Base-by-base conservation (phyloP, 2,888 invertebrate genomes). In the Phyto melanocephala region DNA sequence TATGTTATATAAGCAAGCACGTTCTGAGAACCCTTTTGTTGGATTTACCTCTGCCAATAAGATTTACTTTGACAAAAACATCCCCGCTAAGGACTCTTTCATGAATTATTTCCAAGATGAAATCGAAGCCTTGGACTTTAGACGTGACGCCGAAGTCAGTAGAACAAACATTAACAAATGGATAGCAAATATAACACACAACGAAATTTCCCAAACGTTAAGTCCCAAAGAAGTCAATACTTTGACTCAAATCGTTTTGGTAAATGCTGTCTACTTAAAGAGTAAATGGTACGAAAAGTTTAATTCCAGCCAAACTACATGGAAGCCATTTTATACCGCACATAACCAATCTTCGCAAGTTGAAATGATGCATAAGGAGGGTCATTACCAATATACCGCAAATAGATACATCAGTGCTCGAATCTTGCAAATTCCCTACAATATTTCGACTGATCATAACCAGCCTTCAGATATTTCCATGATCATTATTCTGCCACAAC, bases 261-360 rank as follows among this genome's bases (percentile, higher is more conserved):
- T 95, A 0, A 98, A 97, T 89, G 97, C 97, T 0, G 96, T 97
- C 0, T 97, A 96, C 89, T 97, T 97, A 92, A 97, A 97, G 85
- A 85, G 86, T 0, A 92, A 95, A 24, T 98, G 97, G 97, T 93
- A 94, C 22, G 95, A 94, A 22, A 94, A 95, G 87, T 98, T 98
- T 89, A 93, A 94, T 33, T 92, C 93, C 0, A 93, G 93, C 20
- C 92, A 93, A 65, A 97, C 97, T 0, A 94, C 93, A 88, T 93
- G 93, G 79, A 95, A 95, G 87, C 93, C 95, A 0, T 97, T 97
- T 92, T 95, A 95, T 87, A 94, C 95, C 1, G 94, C 94, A 0
- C 93, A 94, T 65, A 93, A 93, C 0, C 93, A 95, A 71, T 94
- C 95, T 90, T 94, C 95, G 0, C 92, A 96, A 77, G 95, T 96